Base-by-base conservation (phyloP, 2,888 invertebrate genomes). In the Reticulitermes lucifugus region DNA sequence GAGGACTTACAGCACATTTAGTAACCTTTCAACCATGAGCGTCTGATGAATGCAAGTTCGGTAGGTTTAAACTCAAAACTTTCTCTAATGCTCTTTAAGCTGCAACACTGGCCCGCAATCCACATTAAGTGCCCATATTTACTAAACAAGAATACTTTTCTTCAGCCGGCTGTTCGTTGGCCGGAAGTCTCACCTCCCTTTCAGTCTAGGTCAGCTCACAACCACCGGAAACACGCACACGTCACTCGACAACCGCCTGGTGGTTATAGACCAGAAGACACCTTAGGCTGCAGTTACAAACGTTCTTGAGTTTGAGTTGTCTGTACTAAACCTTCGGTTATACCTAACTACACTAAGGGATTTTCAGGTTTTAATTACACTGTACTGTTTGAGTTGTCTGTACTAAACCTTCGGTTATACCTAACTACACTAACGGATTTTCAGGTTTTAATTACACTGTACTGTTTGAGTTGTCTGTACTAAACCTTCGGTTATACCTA, bases 141-240 rank as follows among this genome's bases (percentile, higher is more conserved):
- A 70, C 29, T 14, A 73, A 10, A 73, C 21, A 73, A 41, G 29
- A 73, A 73, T 41, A 41, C 35, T 41, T 29, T 73, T 41, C 73
- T 41, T 73, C 21, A 41, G 41, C 70, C 18, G 73, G 29, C 41
- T 29, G 73, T 55, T 14, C 51, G 55, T 55, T n/a, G n/a, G n/a
- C 77, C 77, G 77, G 51, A 77, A 77, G n/a, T 77, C 22, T 35
- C 41, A 65, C 21, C 77, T 77, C 77, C 77, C 77, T 46, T 41
- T 41, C 73, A 73, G 73, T 73, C 77, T 77, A 25, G 77, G 77
- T n/a, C 77, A 77, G 46, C 77, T 43, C 22, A 46, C 35, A 70
- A 21, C 73, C 29, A 73, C 77, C 43, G 77, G 77, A 77, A 77
- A 46, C n/a, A n/a, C 65, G n/a, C 65, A 25, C 25, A 25, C 77